phyloP scores from a whole-genome alignment of 92 coral and sea anemone genomes.

The Heliopora coerulea region DNA sequence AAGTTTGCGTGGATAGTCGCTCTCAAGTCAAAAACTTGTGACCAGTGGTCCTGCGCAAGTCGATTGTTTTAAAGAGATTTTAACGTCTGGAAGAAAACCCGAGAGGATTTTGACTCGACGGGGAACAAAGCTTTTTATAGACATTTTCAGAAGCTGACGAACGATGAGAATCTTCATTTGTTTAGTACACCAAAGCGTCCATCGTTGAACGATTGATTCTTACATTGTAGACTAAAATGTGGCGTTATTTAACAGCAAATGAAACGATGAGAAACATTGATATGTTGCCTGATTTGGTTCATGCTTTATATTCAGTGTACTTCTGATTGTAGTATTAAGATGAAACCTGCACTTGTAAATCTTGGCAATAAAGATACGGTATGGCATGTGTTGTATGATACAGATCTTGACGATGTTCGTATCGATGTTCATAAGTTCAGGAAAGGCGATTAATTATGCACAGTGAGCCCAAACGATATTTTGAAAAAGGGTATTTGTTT shows the following conservation, averaged over 20 bases:
- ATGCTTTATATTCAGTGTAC: no score
- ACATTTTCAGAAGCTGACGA: constrained; percentile 17
- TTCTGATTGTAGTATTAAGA: no score
- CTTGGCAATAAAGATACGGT: no score
- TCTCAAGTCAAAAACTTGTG: no score
- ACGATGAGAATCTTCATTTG: background rate
- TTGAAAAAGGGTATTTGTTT: no score
- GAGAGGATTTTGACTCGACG: background rate
- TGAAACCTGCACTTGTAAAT: constrained; percentile 20
- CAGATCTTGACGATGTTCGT: no score
- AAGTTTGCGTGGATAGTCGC: no score
- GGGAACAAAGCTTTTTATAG: constrained; percentile 16
- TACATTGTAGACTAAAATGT: constrained; percentile 30
- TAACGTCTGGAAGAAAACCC: constrained; percentile 22
- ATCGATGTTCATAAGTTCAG: no score
- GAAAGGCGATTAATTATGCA: no score
- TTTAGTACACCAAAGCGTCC: constrained; percentile 26
- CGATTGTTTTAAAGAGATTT: background rate
- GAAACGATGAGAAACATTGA: constrained; percentile 10
- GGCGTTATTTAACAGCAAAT: constrained; percentile 34
- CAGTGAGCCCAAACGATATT: no score
- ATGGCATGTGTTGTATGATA: no score
- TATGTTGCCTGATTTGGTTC: background rate
- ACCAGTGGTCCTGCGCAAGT: no score
- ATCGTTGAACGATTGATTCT: constrained; percentile 26